Evolutionary conservation across 2,888 invertebrate species (phyloP).

Genomic region (Aethes cnicana): DNA sequence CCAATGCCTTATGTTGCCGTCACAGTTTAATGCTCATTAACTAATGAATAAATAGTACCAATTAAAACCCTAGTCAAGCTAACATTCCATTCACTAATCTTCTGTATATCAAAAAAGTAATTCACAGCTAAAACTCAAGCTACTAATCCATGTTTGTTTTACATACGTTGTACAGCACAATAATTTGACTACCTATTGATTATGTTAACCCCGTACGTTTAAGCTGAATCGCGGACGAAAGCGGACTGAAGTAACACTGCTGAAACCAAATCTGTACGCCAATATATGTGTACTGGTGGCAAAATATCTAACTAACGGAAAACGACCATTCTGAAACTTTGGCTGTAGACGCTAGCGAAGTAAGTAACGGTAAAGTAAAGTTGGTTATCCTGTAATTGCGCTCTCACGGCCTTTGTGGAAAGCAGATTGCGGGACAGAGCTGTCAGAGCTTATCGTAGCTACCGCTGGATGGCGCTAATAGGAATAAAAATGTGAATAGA

Average conservation of each 20-base stretch:
- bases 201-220: constrained; percentile 4
- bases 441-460: constrained; percentile 15
- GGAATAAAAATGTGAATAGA: too few relatives aligned
- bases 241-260: constrained; percentile 24
- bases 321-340: constrained; percentile 19
- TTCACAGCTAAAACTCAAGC: not conserved
- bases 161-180: constrained; percentile 15
- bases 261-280: constrained; percentile 21
- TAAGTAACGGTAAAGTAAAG: constrained; percentile 19
- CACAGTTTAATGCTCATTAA: constrained; percentile 8
- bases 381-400: constrained; percentile 17
- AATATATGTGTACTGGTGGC: constrained; percentile 20
- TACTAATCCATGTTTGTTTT: constrained; percentile 4
- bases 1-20: constrained; percentile 6
- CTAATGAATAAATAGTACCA: not conserved
- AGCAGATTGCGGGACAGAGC: constrained; percentile 24
- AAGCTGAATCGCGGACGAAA: constrained; percentile 7
- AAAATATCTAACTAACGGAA: constrained; percentile 25
- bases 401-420: constrained; percentile 13
- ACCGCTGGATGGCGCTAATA: constrained; percentile 43
- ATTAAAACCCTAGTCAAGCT: not conserved
- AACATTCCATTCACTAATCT: not conserved
- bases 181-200: not conserved
- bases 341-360: constrained; percentile 25
- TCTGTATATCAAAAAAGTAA: not conserved